Conservation (phyloP, 1,140 invertebrate species). For the Eriocheir sinensis region DNA sequence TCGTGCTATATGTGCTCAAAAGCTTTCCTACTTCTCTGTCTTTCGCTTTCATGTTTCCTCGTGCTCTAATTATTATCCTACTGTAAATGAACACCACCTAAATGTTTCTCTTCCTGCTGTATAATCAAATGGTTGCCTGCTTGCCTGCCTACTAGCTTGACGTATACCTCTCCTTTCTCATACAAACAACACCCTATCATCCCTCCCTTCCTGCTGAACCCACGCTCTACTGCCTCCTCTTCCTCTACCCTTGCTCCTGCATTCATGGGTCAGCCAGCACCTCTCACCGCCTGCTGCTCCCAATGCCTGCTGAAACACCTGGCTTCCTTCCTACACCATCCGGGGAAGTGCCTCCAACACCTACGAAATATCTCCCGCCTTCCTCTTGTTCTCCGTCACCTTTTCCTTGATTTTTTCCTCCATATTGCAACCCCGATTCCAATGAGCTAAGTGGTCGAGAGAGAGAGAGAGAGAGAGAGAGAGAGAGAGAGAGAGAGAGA, state of each 20-base stretch:
- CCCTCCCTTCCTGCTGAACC: background rate
- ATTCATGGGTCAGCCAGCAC: no score
- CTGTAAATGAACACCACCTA: no score
- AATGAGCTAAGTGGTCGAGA: background rate
- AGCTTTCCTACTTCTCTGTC: no score
- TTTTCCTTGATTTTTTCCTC: background rate
- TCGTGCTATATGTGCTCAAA: no score
- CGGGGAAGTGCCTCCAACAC: background rate
- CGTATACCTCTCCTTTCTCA: background rate
- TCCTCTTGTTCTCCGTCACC: background rate
- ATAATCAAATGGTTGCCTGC: background rate
- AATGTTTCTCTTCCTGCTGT: no score
- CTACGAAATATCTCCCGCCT: background rate
- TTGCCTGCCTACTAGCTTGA: no score
- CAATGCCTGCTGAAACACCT: no score
- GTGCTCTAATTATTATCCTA: no score
- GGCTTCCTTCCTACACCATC: background rate
- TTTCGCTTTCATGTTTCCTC: no score
- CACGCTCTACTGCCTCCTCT: background rate
- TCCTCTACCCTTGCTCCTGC: no score
- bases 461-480: conserved; percentile 44
- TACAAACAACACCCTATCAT: background rate
- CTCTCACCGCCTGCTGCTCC: no score
- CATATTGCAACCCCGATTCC: background rate
- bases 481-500: conserved; percentile 57